A percentile compares a stretch with the other conserved stretches of the same genome.
Conservation (phyloP, 2,888 invertebrate genomes). For the Ethmia dodecea region DNA sequence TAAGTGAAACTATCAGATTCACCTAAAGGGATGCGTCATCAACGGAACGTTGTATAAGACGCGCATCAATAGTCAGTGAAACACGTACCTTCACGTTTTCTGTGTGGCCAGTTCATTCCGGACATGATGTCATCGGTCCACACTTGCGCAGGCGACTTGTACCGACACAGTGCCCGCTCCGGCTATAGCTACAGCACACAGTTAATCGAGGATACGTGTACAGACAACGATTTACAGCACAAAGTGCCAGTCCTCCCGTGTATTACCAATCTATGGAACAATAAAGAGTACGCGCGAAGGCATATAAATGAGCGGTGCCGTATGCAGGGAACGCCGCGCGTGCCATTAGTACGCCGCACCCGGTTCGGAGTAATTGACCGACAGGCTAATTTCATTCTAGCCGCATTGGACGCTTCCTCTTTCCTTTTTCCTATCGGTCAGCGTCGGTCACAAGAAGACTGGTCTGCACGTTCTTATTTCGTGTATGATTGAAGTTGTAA, state of each 20-base stretch:
- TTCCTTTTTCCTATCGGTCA: conserved; percentile 78
- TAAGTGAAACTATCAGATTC: too few relatives aligned
- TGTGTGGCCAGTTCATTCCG: conserved; percentile 65
- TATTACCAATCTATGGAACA: conserved; percentile 76
- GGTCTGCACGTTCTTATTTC: too few relatives aligned
- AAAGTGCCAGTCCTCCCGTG: conserved; percentile 74
- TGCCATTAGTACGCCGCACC: conserved; percentile 68
- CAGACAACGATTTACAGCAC: conserved; percentile 74
- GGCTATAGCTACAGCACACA: conserved; percentile 53
- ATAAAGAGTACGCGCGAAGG: conserved; percentile 64
- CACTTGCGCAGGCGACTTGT: conserved; percentile 59
- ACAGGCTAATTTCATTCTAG: conserved; percentile 72
- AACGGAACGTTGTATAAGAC: conserved; percentile 31
- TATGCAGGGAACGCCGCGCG: conserved; percentile 63
- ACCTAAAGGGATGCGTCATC: conserved; percentile 55
- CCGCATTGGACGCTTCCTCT: conserved; percentile 73
- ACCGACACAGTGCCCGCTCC: conserved; percentile 51
- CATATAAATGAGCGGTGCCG: conserved; percentile 69
- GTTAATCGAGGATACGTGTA: conserved; percentile 73
- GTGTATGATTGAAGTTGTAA: too few relatives aligned
- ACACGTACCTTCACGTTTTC: conserved; percentile 60
- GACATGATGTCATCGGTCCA: conserved; percentile 70
- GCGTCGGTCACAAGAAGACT: conserved; percentile 49
- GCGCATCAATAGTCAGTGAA: conserved; percentile 40
- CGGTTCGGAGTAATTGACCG: conserved; percentile 74